Base-by-base conservation (phyloP, 2,113 vertebrate genomes). In the Pyxicephalus adspersus region DNA sequence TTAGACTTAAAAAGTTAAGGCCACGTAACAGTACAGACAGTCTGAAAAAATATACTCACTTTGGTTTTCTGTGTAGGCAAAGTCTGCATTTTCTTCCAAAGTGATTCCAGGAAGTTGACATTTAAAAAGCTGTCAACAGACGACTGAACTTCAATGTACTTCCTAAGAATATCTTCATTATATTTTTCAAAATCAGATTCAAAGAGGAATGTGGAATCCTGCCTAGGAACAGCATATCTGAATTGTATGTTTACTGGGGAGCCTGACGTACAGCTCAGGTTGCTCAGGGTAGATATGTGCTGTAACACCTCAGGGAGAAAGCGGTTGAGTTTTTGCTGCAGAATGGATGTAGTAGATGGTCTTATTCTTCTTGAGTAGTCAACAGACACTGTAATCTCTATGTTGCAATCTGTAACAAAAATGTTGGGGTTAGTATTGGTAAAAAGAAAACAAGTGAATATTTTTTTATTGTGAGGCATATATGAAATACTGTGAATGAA, bases 361-460 rank as follows among this genome's bases (percentile, higher is more conserved):
- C 45, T 68, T 0, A 4, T 1, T 5, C 0, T 83, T 9, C 22
- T 81, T 0, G 95, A 93, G 80, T 92, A 91, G 82, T 96, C 95
- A n/a, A 97, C 89, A 66, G 92, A 95, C 81, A 97, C 45, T 65
- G 91, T 93, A 83, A 97, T 86, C 77, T 95, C 92, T 6, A 95
- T 70, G 38, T 18, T 50, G 61, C 96, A 97, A 55, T n/a, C 95
- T 96, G n/a, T 50, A 28, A 15, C n/a, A 19, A 71, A 29, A 29
- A 58, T 16, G 58, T 28, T 51, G 6, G 18, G 15, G 38, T 63
- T 31, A 77, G 15, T 5, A n/a, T 52, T 5, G 28, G 8, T 76
- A 64, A 17, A 2, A 45, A 45, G 2, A 45, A 8, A 45, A 45
- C 5, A 7, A 38, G 1, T 38, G 5, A 1, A 38, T 38, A 7